Evolutionary conservation across 1,140 invertebrate species (phyloP), one percentile per base, ranked within the genome.

Genomic region (Bactericera cockerelli): DNA sequence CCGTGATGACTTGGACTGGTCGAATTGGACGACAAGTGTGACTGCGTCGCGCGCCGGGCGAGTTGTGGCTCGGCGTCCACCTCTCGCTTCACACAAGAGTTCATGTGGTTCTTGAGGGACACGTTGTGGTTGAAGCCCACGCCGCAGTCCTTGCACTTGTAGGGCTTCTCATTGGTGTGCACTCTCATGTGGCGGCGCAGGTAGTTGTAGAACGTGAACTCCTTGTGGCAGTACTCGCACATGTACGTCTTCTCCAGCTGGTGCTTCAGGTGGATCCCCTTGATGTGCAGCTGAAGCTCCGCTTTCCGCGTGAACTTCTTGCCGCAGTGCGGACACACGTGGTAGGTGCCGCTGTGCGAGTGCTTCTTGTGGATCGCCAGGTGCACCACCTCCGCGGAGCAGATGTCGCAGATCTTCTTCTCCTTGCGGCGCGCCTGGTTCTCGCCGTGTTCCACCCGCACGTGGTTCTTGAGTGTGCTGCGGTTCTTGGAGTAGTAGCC

Each of bases 161-260:
- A 64, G n/a, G 63, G 59, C 26, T 60, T 62, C 2, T 60, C 57
- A 19, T 54, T 57, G 19, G 61, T 58, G 55, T 65, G 64, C 19
- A 62, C 54, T 16, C 59, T 62, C 66, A 70, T 71, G 60, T 74
- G 73, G 14, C 68, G 67, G 49, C 73, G 73, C 2, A 76, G 61
- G 0, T 73, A 82, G 16, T 79, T 79, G 65, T 83, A 83, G 6
- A 84, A 77, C 4, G 80, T 75, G 63, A 86, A 86, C 33, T 72
- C 75, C 67, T 82, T 83, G n/a, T 69, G 69, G 67, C 83, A 86
- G 58, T 75, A 70, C 24, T 76, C 68, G 65, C 83, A 86, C 2
- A 24, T 31, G 36, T 36, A 58, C 42, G 42, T 49, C 22, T 49
- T 49, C 42, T 49, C 42, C 22, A 49, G 22, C n/a, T 49, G n/a